Evolutionary conservation across 2,888 invertebrate genomes (phyloP).

Genomic region (Lithophane leautieri): DNA sequence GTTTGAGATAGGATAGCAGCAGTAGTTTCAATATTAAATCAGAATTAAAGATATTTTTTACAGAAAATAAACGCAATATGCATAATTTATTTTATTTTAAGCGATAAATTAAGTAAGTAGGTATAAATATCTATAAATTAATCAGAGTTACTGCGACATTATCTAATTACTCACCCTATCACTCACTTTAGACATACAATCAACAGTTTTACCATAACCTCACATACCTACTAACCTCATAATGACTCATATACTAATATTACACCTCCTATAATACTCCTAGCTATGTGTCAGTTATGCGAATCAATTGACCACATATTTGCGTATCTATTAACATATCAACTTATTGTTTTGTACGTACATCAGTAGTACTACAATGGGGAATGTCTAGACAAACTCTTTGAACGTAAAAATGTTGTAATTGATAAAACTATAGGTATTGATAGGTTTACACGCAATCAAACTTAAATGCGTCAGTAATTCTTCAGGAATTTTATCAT

Average conservation of each 20-base stretch:
- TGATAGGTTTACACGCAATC: background rate
- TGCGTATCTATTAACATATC: constrained; percentile 50
- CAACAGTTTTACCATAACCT: constrained; percentile 21
- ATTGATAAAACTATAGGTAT: constrained; percentile 7
- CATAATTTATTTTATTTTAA: background rate
- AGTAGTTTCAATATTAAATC: background rate
- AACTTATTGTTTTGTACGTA: constrained; percentile 56
- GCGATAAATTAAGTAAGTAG: background rate
- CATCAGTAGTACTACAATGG: constrained; percentile 56
- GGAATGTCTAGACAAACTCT: constrained; percentile 57
- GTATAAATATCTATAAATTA: background rate
- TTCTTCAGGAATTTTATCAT: background rate
- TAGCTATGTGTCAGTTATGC: constrained; percentile 49
- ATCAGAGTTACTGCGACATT: background rate
- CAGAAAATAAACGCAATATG: background rate
- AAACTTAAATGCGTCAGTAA: background rate
- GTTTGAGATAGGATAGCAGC: background rate
- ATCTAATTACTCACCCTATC: constrained; percentile 5
- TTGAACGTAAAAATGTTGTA: constrained; percentile 20
- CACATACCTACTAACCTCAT: constrained; percentile 46
- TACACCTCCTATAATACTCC: constrained; percentile 40
- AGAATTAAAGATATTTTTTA: background rate
- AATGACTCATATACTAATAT: constrained; percentile 55
- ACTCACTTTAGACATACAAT: constrained; percentile 6
- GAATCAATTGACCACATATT: constrained; percentile 43